Percentiles rank a stretch among this genome's conserved stretches.
These are phyloP conservation scores for Neopipo cinnamomea DNA, from an alignment of 2,113 vertebrate species.

Conservation along the genomic window DNA sequence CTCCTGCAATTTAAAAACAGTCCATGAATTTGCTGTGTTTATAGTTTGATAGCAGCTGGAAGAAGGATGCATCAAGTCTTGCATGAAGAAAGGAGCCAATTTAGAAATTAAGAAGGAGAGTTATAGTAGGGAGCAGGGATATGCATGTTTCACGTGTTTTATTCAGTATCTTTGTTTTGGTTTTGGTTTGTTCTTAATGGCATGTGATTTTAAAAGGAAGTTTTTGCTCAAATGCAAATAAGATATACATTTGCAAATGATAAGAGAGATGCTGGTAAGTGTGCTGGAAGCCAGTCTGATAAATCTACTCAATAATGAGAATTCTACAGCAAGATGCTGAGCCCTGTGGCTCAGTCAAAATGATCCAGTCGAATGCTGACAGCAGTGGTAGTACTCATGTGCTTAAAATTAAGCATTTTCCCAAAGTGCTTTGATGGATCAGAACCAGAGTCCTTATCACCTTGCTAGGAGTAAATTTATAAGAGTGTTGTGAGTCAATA, in stretches of 20 bases:
- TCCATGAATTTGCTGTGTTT: neutral
- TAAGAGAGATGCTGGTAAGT: neutral
- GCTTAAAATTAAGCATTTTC: constrained; percentile 18
- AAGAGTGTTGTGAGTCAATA: neutral
- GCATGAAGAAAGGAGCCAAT: neutral
- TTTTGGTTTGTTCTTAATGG: neutral
- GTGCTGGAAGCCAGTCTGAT: neutral
- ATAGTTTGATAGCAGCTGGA: neutral
- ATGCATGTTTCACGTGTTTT: neutral
- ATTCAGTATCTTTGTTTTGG: neutral
- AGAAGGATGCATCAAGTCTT: neutral
- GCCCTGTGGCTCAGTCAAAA: neutral
- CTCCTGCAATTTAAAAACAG: constrained; percentile 12
- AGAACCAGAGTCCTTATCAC: neutral
- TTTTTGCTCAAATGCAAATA: constrained; percentile 45
- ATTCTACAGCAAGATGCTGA: neutral
- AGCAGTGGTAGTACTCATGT: neutral
- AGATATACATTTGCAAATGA: neutral
- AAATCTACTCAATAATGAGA: neutral
- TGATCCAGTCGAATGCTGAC: neutral
- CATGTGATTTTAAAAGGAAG: neutral
- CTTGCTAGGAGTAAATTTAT: constrained; percentile 19
- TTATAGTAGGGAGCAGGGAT: neutral
- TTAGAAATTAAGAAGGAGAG: neutral
- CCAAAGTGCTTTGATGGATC: neutral